Evolutionary conservation across 2,888 invertebrate species (phyloP).

Genomic region (Athrips mouffetella): DNA sequence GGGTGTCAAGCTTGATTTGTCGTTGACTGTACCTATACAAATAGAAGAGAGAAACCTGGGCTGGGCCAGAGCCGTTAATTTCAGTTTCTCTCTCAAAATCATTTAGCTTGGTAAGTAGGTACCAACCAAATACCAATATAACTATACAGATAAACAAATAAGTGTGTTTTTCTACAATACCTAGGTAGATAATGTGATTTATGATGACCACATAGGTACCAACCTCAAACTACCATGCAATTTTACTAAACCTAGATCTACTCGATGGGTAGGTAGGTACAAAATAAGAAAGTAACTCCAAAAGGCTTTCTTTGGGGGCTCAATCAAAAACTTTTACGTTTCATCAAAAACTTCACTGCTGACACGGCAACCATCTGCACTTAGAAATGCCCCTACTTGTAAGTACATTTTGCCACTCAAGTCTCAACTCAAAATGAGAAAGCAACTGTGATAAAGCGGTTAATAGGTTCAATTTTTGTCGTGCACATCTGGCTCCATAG

Average conservation of each 20-base stretch:
- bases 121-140: too few species aligned
- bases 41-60: slow-evolving; percentile 6
- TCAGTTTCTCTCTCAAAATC: neutral
- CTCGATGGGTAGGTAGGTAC: neutral
- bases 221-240: neutral
- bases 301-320: neutral
- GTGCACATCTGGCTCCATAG: slow-evolving; percentile 35
- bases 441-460: slow-evolving; percentile 40
- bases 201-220: neutral
- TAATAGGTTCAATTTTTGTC: slow-evolving; percentile 51
- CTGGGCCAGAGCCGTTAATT: slow-evolving; percentile 1
- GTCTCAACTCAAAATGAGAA: slow-evolving; percentile 43
- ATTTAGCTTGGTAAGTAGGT: neutral
- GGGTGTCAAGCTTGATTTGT: too few species aligned
- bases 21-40: neutral
- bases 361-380: slow-evolving; percentile 5
- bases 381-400: slow-evolving; percentile 2
- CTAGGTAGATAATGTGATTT: neutral
- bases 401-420: slow-evolving; percentile 24
- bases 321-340: slow-evolving; percentile 12
- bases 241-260: neutral
- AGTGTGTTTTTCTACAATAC: neutral
- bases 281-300: neutral
- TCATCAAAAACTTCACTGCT: too few species aligned
- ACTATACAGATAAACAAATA: neutral